Conservation (phyloP, 2,888 invertebrate genomes). For the Heliconius ismenius region DNA sequence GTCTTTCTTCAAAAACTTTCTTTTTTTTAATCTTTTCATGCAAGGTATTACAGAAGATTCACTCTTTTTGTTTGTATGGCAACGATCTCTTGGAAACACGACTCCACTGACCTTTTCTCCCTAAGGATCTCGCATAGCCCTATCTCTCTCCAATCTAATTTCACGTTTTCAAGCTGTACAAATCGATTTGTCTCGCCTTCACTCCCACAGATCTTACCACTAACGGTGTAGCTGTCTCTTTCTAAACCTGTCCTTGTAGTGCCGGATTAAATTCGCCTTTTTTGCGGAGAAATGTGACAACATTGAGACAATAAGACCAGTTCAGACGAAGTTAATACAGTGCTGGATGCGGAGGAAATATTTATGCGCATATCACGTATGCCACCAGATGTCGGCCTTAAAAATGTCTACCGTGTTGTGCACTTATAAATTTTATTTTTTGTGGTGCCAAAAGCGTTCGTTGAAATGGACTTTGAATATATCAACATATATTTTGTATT, state of each 20-base stretch:
- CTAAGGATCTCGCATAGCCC: conserved; percentile 52
- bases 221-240: conserved; percentile 56
- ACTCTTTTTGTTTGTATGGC: conserved; percentile 66
- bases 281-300: conserved; percentile 58
- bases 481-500: not conserved
- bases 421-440: conserved; percentile 16
- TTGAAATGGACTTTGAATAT: not conserved
- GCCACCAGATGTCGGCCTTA: conserved; percentile 33
- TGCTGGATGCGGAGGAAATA: conserved; percentile 38
- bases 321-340: conserved; percentile 40
- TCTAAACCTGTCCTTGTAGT: conserved; percentile 64
- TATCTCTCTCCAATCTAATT: conserved; percentile 64
- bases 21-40: conserved; percentile 39
- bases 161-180: conserved; percentile 61
- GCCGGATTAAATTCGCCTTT: conserved; percentile 68
- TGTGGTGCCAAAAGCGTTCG: conserved; percentile 2
- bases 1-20: conserved; percentile 39
- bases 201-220: conserved; percentile 59
- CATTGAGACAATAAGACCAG: conserved; percentile 47
- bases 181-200: conserved; percentile 74
- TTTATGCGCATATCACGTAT: conserved; percentile 38
- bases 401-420: conserved; percentile 29
- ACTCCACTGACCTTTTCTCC: conserved; percentile 56
- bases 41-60: conserved; percentile 66
- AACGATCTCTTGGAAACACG: conserved; percentile 61